Base-by-base conservation (phyloP, 2,113 vertebrate genomes). In the Silurus glanis region DNA sequence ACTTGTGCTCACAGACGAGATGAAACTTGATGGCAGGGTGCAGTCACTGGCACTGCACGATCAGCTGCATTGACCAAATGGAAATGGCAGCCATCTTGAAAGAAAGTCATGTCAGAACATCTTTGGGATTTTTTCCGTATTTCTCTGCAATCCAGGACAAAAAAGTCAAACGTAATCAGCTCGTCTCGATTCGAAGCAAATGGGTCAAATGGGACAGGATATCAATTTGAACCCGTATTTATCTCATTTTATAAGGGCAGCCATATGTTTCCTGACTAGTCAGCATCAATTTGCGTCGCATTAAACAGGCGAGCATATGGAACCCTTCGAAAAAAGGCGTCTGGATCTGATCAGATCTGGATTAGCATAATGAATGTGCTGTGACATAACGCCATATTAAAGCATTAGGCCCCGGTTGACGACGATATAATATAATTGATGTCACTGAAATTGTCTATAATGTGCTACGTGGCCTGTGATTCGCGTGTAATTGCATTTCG, bases 21-120 rank as follows among this genome's bases (percentile, higher is more conserved):
- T 94, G 92, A 94, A 93, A 91, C 92, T 90, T 93, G 92, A 95
- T 94, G 93, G 93, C 58, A 3, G n/a, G 12, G 19, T 37, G 47
- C 82, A 56, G 69, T 76, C 37, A 9, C 14, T 28, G 9, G 45
- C 45, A 9, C 85, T 91, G 92, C 92, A 89, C 91, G 93, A 92
- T 94, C 94, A 94, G 93, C 92, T 91, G 90, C 89, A 92, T 92
- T 92, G 91, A 87, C 91, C 19, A 74, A 90, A 92, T 87, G 17
- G 80, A 93, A 92, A 81, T 87, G 89, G 87, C 89, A 56, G 83
- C 89, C 88, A 88, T 16, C 5, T 90, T 89, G 85, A 80, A 59
- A 45, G 17, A 6, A 79, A 58, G 76, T 58, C 75, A 1, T 21
- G 13, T 28, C 4, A 79, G 16, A 37, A 6, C 14, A 53, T 13